Base-by-base conservation (phyloP, 2,797 vertebrate genomes). In the Myripristis murdjan region DNA sequence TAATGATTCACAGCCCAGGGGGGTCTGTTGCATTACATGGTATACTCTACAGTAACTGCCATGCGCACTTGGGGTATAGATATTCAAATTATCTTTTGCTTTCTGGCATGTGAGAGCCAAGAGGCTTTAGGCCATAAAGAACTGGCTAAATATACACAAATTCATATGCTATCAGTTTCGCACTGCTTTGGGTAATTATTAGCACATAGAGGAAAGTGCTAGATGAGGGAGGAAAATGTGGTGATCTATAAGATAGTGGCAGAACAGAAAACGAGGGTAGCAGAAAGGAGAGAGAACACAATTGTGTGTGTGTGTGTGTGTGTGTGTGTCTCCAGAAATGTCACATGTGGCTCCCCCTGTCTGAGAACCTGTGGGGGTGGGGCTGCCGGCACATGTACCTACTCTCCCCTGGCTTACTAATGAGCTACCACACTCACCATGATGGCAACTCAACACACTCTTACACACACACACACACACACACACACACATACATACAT, bases 151-250 rank as follows among this genome's bases (percentile, higher is more conserved):
- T 31, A 37, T 14, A 70, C 44, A 70, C 52, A 67, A 61, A 77
- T 56, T 53, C 26, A 16, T 31, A 23, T 33, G 53, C 16, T 72
- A 52, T 68, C 59, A 56, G 48, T 73, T 67, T 80, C 75, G 39
- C 37, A 64, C 62, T 1, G 76, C 80, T 80, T 48, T 8, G 54
- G 77, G 80, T 64, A 59, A 57, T 63, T 79, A 81, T 85, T 75
- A 82, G 74, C 69, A 83, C 71, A 70, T 76, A 62, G 76, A 82
- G 82, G 51, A 66, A 73, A 46, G 59, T 47, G 52, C 55, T 78
- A 69, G 73, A 63, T 60, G 63, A 53, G 35, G 70, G 63, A 35
- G 66, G 15, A 37, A 56, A 23, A 56, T 28, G 39, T 37, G 56
- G 20, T 49, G 60, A 77, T 77, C 43, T 62, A 74, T 77, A 67